Evolutionary conservation across 2,888 invertebrate species (phyloP), one percentile per base, ranked within the genome.

Genomic region (Torymus tubicola): DNA sequence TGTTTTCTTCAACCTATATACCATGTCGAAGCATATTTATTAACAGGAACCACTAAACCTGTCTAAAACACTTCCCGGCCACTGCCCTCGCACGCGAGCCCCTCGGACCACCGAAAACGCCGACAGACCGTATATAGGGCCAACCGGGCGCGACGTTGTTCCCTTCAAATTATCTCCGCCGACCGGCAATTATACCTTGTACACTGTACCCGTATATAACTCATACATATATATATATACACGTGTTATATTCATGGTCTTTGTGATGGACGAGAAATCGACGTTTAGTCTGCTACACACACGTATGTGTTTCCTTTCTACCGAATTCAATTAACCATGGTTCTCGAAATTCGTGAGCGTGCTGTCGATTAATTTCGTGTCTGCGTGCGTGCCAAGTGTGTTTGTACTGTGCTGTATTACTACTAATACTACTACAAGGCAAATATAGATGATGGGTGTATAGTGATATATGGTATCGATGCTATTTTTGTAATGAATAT

Each of bases 141-240:
- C 31, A 16, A 31, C 57, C 55, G 13, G 2, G 13, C 31, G 31
- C 31, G 31, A 31, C 31, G 31, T 8, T 31, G 31, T 11, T 57
- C 31, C 69, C 69, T 69, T 57, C 3, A 69, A 68, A 69, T 69
- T 69, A 69, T 69, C 69, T 69, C 31, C 57, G 69, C 69, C 69
- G 58, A 24, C 69, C 31, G 24, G 11, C 16, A 57, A 69, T 58
- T 69, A 69, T 57, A 24, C 12, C 0, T 13, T 13, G 1, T 21
- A 67, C 58, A n/a, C n/a, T 58, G 16, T 16, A 16, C 58, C n/a
- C 58, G n/a, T n/a, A n/a, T 58, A n/a, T 14, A 58, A 14, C 16
- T 58, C 16, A 58, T 16, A 55, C 65, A n/a, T n/a, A n/a, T n/a
- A n/a, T n/a, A n/a, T n/a, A n/a, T n/a, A n/a, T n/a, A n/a, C n/a